Evolutionary conservation across 1,140 invertebrate species (phyloP).

Genomic region (Caerostris darwini): DNA sequence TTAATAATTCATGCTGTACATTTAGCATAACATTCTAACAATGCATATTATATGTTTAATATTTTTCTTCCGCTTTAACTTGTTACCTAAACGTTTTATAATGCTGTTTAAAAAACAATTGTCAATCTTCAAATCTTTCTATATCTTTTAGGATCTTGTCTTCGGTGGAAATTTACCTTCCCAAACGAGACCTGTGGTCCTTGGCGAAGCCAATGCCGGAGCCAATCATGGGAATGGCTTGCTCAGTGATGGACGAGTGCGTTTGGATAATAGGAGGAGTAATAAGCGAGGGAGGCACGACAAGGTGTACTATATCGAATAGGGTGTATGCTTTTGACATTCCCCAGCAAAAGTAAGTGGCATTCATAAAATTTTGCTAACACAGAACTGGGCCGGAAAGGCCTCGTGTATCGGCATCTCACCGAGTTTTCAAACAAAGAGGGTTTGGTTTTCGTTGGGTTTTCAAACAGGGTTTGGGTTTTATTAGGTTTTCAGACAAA

Average conservation of each 20-base stretch:
- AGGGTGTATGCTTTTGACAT: slow-evolving; percentile 42
- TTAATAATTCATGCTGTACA: too few species aligned
- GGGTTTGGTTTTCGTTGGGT: too few species aligned
- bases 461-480: too few species aligned
- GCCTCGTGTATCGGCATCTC: too few species aligned
- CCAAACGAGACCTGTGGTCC: slow-evolving; percentile 60
- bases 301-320: slow-evolving; percentile 49
- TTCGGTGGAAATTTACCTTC: slow-evolving; percentile 61
- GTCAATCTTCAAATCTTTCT: background rate
- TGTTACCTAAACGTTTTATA: too few species aligned
- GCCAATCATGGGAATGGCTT: slow-evolving; percentile 67
- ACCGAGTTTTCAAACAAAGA: too few species aligned
- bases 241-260: slow-evolving; percentile 43
- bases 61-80: too few species aligned
- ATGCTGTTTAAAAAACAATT: too few species aligned
- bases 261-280: slow-evolving; percentile 69
- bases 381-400: background rate
- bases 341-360: slow-evolving; percentile 48
- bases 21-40: too few species aligned
- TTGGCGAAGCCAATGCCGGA: slow-evolving; percentile 62
- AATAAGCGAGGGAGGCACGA: slow-evolving; percentile 18
- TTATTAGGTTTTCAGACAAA: too few species aligned
- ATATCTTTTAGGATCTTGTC: slow-evolving; percentile 55
- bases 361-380: background rate
- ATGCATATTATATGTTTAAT: too few species aligned